Base-by-base conservation (phyloP, 2,888 invertebrate species). In the Leptothorax acervorum region DNA sequence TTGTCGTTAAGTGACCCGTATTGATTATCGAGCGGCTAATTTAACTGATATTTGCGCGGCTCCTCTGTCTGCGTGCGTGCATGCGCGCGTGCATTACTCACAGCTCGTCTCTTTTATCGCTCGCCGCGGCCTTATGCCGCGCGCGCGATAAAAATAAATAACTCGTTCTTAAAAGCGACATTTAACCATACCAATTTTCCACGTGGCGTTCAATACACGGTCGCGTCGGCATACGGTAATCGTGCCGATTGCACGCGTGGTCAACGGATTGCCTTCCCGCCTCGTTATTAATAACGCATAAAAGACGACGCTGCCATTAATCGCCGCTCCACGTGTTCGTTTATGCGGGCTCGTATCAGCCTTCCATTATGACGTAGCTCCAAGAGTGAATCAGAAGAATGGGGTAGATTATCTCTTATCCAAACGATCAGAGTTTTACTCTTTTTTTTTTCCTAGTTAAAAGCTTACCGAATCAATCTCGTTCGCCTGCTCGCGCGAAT, bases 231-330 rank as follows among this genome's bases (percentile, higher is more conserved):
- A 45, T 75, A 62, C 35, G 45, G 55, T 65, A 81, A 75, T 84
- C 85, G 70, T 23, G 23, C 23, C 23, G 23, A 23, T 23, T 23
- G 48, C 63, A 79, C 83, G 85, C 86, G 75, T 66, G 89, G 68
- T 82, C 68, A 83, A 76, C 83, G 68, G 68, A 31, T 75, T 65
- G 75, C 82, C 85, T 82, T 78, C 70, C 35, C 65, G 18, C 9
- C 23, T 57, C 15, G 75, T 88, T 87, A 87, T 89, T 88, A 89
- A 90, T 90, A 88, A 85, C 62, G 55, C 85, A 85, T 82, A 78
- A 90, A 53, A 86, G 84, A 86, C 78, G 83, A 48, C 23, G 71
- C 60, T 82, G 82, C 78, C 85, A 87, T 87, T 87, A 88, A 82
- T 78, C 62, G 68, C 74, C 39, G 74, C 42, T 82, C 71, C 65